Evolutionary conservation across 2,888 invertebrate species (phyloP).

Genomic region (Teleiodes luculella): DNA sequence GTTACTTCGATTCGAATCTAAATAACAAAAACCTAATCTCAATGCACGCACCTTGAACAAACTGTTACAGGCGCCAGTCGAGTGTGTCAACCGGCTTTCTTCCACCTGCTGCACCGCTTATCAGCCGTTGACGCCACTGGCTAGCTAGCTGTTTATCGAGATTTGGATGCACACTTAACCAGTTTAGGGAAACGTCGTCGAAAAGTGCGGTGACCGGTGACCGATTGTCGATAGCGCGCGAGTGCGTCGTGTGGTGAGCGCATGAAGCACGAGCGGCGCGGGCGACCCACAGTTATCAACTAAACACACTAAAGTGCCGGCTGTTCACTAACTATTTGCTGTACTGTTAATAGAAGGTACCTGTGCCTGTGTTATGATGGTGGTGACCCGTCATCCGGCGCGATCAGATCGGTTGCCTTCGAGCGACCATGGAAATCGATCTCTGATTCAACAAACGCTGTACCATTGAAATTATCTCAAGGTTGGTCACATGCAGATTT

Average conservation of each 20-base stretch:
- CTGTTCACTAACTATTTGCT: not conserved
- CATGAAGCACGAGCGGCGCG: slow-evolving; percentile 52
- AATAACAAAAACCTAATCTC: slow-evolving; percentile 7
- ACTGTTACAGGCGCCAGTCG: not conserved
- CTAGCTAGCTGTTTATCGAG: not conserved
- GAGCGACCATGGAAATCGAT: not conserved
- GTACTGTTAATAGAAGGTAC: not conserved
- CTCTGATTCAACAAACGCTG: not conserved
- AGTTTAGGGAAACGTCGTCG: not conserved
- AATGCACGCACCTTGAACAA: slow-evolving; percentile 9
- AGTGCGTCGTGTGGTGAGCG: slow-evolving; percentile 32
- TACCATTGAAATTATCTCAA: not conserved
- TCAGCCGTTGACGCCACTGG: not conserved
- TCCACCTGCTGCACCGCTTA: too few species aligned
- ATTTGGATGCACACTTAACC: not conserved
- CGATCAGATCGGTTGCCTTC: not conserved
- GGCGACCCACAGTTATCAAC: slow-evolving; percentile 66
- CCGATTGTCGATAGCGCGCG: slow-evolving; percentile 1
- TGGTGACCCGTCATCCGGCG: not conserved
- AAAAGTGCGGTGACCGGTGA: not conserved
- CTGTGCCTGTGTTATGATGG: not conserved
- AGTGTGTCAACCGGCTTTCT: not conserved
- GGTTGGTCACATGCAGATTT: slow-evolving; percentile 1
- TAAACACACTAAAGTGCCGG: slow-evolving; percentile 55
- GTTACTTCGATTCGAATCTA: not conserved